Percentiles rank a stretch among this genome's conserved stretches.
phyloP scores from a whole-genome alignment of 2,113 vertebrate genomes.

The Panthera uncia region DNA sequence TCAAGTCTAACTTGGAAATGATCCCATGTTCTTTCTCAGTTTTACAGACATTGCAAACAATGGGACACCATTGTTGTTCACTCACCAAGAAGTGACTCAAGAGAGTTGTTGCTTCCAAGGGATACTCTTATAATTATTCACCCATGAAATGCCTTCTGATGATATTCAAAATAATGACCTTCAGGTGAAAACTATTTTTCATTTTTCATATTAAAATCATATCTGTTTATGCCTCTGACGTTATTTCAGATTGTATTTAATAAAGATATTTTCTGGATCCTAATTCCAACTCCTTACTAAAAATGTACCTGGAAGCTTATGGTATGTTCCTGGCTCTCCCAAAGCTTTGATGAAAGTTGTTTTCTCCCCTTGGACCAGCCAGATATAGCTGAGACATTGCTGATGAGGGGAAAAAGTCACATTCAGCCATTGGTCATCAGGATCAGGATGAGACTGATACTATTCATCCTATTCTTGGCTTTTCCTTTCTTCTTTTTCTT shows the following conservation, averaged over 20 bases:
- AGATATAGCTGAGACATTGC: slow-evolving; percentile 46
- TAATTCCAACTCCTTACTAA: slow-evolving; percentile 43
- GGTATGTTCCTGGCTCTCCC: neutral
- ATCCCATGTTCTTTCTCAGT: neutral
- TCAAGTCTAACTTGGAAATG: neutral
- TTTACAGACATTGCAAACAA: neutral
- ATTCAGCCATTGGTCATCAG: neutral
- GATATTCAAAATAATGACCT: neutral
- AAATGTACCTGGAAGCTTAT: slow-evolving; percentile 31
- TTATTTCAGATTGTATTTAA: slow-evolving; percentile 14
- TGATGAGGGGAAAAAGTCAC: slow-evolving; percentile 33
- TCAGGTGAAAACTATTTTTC: slow-evolving; percentile 23
- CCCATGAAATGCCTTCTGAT: slow-evolving; percentile 18
- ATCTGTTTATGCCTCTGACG: neutral
- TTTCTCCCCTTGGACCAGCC: neutral
- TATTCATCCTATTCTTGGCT: neutral
- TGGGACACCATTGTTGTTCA: neutral
- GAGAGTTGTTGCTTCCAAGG: neutral
- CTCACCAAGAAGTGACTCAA: neutral
- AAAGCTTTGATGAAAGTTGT: slow-evolving; percentile 10
- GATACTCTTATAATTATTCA: neutral
- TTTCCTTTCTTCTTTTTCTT: neutral
- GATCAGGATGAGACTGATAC: neutral
- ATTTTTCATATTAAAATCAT: slow-evolving; percentile 1
- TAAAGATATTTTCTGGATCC: slow-evolving; percentile 30